Base-by-base conservation (phyloP, 2,888 invertebrate genomes). In the Matsumyia berberina region DNA sequence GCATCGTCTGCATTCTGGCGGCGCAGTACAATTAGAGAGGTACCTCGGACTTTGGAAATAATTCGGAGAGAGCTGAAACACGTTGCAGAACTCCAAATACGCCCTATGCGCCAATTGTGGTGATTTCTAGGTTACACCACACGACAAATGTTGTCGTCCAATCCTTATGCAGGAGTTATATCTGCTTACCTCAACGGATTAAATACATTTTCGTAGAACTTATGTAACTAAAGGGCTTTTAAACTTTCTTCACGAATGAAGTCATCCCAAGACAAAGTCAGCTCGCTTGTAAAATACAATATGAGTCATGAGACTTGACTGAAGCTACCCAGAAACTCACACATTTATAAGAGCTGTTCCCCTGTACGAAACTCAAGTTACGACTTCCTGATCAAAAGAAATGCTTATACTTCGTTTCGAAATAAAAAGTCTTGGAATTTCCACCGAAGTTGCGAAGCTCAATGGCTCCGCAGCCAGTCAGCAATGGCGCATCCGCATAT, bases 401-500 rank as follows among this genome's bases (percentile, higher is more conserved):
- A 64, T 31, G 35, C 15, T 42, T 49, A 44, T 58, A 35, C 35
- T 49, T 8, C 12, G 33, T 67, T 76, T 76, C 58, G 58, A 66
- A 57, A 67, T 42, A 17, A 46, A 53, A 44, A 24, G 11, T n/a
- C 66, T 17, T 15, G 81, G 64, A 70, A 64, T 76, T 58, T 29
- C 37, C 29, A 49, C 51, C 19, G 1, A 12, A 35, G 29, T 33
- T 46, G 24, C 12, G 44, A 46, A 66, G 31, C 29, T 12, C 66
- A 73, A 73, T 64, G 73, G 64, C n/a, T n/a, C n/a, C n/a, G 58
- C 49, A 66, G 58, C 35, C 24, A 24, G 4, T 4, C 12, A 46
- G 35, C 19, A 24, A 15, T 15, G n/a, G 46, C 39, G 70, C 70
- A 82, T 82, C 81, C 81, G 77, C 37, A 33, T 58, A 35, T 35